Evolutionary conservation across 2,888 invertebrate species (phyloP).

Genomic region (Branchinecta sandiegonensis): DNA sequence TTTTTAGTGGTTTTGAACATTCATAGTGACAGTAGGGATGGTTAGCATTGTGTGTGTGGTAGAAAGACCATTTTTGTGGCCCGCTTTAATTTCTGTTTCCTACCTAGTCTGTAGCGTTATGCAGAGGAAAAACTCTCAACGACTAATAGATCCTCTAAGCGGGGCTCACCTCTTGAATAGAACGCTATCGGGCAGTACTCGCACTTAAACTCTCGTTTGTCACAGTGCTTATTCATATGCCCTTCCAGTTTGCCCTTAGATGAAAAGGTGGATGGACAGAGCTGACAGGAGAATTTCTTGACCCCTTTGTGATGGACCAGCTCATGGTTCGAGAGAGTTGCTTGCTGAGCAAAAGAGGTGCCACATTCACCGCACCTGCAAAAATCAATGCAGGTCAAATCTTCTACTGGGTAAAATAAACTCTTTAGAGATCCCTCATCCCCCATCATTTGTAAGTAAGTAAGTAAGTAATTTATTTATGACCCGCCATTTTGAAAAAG

Average conservation of each 20-base stretch:
- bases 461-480: no score
- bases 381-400: neutral
- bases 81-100: no score
- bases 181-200: neutral
- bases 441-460: no score
- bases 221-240: neutral
- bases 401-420: no score
- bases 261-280: neutral
- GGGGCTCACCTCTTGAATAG: neutral
- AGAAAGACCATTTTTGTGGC: no score
- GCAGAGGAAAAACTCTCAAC: no score
- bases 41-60: no score
- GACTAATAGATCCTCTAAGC: neutral
- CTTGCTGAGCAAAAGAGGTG: constrained; percentile 1
- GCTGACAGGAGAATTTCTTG: neutral
- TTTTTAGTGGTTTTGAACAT: no score
- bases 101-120: no score
- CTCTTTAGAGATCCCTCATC: no score
- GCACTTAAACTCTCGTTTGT: constrained; percentile 9
- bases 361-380: neutral
- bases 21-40: no score
- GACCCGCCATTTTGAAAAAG: no score
- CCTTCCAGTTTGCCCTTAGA: neutral
- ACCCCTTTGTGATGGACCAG: neutral
- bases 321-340: constrained; percentile 3